Base-by-base conservation (phyloP, 2,888 invertebrate genomes). In the Leucophenga montana region DNA sequence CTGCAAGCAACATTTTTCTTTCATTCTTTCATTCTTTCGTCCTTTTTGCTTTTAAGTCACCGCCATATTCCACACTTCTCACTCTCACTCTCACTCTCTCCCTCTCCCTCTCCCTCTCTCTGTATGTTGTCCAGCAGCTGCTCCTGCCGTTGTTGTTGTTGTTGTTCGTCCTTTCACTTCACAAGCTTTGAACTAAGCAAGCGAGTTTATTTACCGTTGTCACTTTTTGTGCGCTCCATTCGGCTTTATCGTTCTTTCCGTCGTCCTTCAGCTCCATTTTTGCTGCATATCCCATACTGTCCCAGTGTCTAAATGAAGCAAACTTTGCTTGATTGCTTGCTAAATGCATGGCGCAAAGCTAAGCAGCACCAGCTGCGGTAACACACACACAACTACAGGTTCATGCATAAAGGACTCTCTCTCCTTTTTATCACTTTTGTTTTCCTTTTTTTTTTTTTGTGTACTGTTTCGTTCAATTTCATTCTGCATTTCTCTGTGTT, bases 121-220 rank as follows among this genome's bases (percentile, higher is more conserved):
- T 31, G n/a, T 14, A 11, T 33, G 16, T 59, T n/a, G 14, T n/a
- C 46, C 46, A 14, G 46, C 46, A 4, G 13, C 46, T 46, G 46
- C 46, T 46, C 3, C 8, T n/a, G n/a, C n/a, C n/a, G n/a, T n/a
- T n/a, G n/a, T n/a, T n/a, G n/a, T n/a, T n/a, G n/a, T 16, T 48
- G 14, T n/a, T 16, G 48, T 50, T n/a, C 31, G 13, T 20, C 20
- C 13, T 33, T 14, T 33, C 33, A 11, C 33, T 59, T 31, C 59
- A 33, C 56, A 22, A 6, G 56, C 27, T 56, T 56, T 56, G 18
- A 22, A 18, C 18, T 20, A 31, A 27, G n/a, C 31, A 72, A 67
- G 69, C 62, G 61, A 53, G 68, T 73, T 77, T 80, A 82, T 77
- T 80, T 78, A 78, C 75, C 73, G 78, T 68, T 78, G 78, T 74